Base-by-base conservation (phyloP, 2,888 invertebrate species). In the Ennomos erosarius region DNA sequence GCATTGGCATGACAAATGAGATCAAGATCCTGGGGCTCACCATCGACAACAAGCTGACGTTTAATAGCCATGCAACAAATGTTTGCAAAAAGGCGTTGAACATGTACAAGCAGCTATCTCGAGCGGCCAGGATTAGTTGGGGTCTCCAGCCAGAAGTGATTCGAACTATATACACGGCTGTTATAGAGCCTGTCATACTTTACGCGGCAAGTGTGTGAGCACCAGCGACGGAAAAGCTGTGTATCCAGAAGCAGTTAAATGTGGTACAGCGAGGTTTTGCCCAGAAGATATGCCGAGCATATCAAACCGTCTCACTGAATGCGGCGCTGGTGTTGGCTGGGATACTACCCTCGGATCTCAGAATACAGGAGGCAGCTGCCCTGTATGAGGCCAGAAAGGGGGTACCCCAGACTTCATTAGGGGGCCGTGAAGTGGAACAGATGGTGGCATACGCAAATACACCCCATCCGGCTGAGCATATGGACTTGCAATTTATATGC, bases 241-340 rank as follows among this genome's bases (percentile, higher is more conserved):
- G 37, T 2, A n/a, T 51, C 5, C 34, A 36, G n/a, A 51, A 43
- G 9, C 36, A 55, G 9, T 52, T 62, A 0, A 34, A 45, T 36
- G 10, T 12, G 1, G 51, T 62, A 1, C 64, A 65, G n/a, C 11
- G 64, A 3, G 61, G 60, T 0, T 62, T 68, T 11, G 61, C 49
- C 0, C 62, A 62, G 10, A 68, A 64, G 34, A 13, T 65, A 0
- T 10, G n/a, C 0, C 56, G 47, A 42, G 42, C 62, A 0, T 59
- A 63, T 36, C 12, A 58, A 47, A 66, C 11, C 59, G 60, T 1
- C n/a, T n/a, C n/a, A n/a, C n/a, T n/a, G n/a, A n/a, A n/a, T n/a
- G n/a, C n/a, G n/a, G n/a, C n/a, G n/a, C 49, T 64, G 11, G 9
- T 56, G 0, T 26, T 64, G 39, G 16, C 58, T 0, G 58, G 62